Base-by-base conservation (phyloP, 92 coral and sea anemone species). In the Bergia puertoricense region DNA sequence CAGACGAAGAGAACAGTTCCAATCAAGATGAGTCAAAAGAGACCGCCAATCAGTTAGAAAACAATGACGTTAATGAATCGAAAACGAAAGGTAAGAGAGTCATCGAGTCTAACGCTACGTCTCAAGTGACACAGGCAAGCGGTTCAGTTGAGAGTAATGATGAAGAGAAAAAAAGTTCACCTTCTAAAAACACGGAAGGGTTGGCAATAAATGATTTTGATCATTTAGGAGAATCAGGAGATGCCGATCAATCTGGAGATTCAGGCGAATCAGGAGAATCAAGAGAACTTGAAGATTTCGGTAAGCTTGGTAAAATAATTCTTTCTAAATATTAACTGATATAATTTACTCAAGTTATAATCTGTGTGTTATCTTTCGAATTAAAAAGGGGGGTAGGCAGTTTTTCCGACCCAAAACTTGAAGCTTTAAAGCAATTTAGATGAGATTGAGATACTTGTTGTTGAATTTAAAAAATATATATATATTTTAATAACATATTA, bases 251-350 rank as follows among this genome's bases (percentile, higher is more conserved):
- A 13, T 82, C 82, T 13, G 93, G 91, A 0, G 93, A 84, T 18
- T 66, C 81, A 5, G 90, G 74, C 42, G 92, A 92, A 23, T 89
- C 92, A 13, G 95, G 89, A 8, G 95, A 92, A 10, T 86, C 93
- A 1, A 93, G 90, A 10, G 89, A 81, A 23, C 7, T 20, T 18
- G 90, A 77, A 57, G 81, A 82, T 1, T 74, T 81, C 50, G 90
- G 88, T 38, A 86, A 86, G 15, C 72, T 54, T 39, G 81, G n/a
- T 37, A 84, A 75, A n/a, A 30, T 36, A 8, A 4, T 8, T 72
- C 4, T 2, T 30, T 72, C 9, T 15, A 68, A 22, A 10, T 66
- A 71, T 36, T 9, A 71, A 5, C 9, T 71, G 15, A 3, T 15
- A 4, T 71, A 23, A 7, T 6, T 20, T 40, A 8, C 14, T 8